phyloP scores from a whole-genome alignment of 1,140 invertebrate genomes.

The Halictus rubicundus region DNA sequence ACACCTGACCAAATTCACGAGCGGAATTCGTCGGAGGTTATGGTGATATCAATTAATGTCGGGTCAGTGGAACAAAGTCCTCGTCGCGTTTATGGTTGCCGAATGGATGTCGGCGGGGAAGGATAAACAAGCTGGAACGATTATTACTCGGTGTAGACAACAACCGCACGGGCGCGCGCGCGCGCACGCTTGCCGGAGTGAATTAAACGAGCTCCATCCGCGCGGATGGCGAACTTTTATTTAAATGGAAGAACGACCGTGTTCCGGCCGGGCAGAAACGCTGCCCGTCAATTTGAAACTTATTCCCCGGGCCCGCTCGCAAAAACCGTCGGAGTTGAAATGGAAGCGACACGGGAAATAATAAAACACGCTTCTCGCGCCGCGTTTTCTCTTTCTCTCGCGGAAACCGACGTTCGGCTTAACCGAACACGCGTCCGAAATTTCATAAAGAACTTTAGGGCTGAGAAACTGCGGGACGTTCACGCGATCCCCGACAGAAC shows the following conservation, averaged over 20 bases:
- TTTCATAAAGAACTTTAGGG: slow-evolving; percentile 19
- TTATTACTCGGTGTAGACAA: background rate
- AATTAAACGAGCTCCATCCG: background rate
- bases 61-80: background rate
- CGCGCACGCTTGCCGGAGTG: no score
- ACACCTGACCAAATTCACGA: background rate
- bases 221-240: background rate
- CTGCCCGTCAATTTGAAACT: background rate
- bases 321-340: slow-evolving; percentile 2
- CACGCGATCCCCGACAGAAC: background rate
- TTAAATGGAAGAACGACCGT: background rate
- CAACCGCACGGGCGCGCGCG: background rate
- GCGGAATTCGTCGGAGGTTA: background rate
- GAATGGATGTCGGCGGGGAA: background rate
- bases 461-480: background rate
- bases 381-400: no score
- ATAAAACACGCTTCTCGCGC: slow-evolving; percentile 7
- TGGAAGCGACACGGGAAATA: slow-evolving; percentile 9
- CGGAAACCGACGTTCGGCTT: background rate
- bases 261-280: background rate
- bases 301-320: background rate
- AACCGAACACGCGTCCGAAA: background rate
- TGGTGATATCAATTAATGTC: background rate
- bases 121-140: background rate
- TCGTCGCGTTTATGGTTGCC: background rate